Percentiles rank a stretch among this genome's conserved stretches.
phyloP scores from a whole-genome alignment of 1,140 invertebrate species.

The Papilio aristodemus region DNA sequence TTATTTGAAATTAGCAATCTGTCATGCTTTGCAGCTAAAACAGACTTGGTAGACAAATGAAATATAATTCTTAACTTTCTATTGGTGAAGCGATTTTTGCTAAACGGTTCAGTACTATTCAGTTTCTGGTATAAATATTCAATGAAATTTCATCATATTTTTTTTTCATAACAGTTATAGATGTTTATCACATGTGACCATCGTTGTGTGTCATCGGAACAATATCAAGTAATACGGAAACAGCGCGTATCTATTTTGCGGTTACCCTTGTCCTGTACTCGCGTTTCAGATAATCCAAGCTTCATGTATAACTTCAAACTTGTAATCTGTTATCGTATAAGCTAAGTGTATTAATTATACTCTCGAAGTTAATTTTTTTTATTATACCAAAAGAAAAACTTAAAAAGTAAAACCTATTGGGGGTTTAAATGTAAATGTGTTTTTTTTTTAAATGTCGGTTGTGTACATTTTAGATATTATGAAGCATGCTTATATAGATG shows the following conservation, averaged over 20 bases:
- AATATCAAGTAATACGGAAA: constrained; percentile 62
- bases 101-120: no score
- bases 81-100: no score
- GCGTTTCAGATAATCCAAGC: constrained; percentile 40
- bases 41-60: no score
- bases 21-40: no score
- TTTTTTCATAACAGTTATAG: no score
- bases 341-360: background rate
- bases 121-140: no score
- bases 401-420: constrained; percentile 6
- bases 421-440: background rate
- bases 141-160: no score
- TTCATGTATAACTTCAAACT: constrained; percentile 18
- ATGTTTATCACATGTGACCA: background rate
- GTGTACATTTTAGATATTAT: background rate
- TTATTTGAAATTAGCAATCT: no score
- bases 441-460: background rate
- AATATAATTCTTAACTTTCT: no score
- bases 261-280: constrained; percentile 46
- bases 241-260: constrained; percentile 51
- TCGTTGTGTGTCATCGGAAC: constrained; percentile 44
- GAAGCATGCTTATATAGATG: background rate
- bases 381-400: background rate
- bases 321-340: background rate
- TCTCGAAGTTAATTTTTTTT: background rate